Base-by-base conservation (phyloP, 1,140 invertebrate genomes). In the Nylanderia fulva region DNA sequence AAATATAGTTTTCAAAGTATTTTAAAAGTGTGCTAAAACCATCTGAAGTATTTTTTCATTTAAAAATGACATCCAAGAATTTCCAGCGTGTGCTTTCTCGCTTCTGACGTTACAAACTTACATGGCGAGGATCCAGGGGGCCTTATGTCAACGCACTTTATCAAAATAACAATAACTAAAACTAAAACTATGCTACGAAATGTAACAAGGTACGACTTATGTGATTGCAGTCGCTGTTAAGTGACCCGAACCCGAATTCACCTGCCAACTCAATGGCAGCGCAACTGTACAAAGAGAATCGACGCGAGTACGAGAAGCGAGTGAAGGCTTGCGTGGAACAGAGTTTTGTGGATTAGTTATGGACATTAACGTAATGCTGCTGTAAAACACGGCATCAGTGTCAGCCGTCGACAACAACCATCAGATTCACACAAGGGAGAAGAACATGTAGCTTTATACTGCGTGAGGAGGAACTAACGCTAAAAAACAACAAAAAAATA, bases 271-370 rank as follows among this genome's bases (percentile, higher is more conserved):
- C 98, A 89, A 98, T 98, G 96, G 98, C 98, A 93, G 98, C 98
- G 87, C 98, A 99, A 96, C 96, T 99, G 91, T 99, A 99, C 95
- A 98, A 98, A 96, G 98, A 98, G 95, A 98, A 99, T 95, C 96
- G 98, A 94, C 96, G 98, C 92, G 98, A 99, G 96, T 99, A 99
- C 95, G 98, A 99, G 96, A 99, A 99, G 95, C 96, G 98, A 96
- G 98, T 99, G 92, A 98, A 98, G 96, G 98, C 98, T 93, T 99
- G 98, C 95, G 98, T 99, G 93, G 98, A 99, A 96, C 98, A 99
- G 95, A 98, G 98, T 95, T 98, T 98, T 96, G 97, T 98, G 95
- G 98, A 98, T 96, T 98, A 98, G 96, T 96, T 86, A 91, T 90
- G 90, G 92, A 90, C 87, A 76, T 90, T 91, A 88, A 91, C 84